Percentiles rank a stretch among this genome's conserved stretches.
These are phyloP conservation scores for Latrodectus geometricus DNA, from an alignment of 1,140 invertebrate genomes.

Conservation along the genomic window DNA sequence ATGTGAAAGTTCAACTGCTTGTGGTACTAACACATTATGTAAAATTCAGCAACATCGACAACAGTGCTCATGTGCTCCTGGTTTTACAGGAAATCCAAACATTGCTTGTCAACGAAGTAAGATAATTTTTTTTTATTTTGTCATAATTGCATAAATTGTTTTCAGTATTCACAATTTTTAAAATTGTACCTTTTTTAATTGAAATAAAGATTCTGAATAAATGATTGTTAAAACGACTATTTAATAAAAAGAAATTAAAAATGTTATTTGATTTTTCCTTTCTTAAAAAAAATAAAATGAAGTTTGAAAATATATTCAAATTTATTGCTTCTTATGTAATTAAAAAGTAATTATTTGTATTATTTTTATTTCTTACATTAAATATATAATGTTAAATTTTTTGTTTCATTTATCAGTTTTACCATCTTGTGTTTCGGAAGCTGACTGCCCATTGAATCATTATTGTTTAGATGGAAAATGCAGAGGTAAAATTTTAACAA, in stretches of 20 bases:
- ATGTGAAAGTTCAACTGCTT: slow-evolving; percentile 81
- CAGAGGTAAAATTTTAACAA: slow-evolving; percentile 46
- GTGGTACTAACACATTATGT: slow-evolving; percentile 86
- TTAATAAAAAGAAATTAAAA: too few species aligned
- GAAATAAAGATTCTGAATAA: too few species aligned
- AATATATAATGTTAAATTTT: slow-evolving; percentile 67
- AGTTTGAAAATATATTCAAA: too few species aligned
- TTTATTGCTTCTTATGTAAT: neutral
- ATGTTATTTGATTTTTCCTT: too few species aligned
- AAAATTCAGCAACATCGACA: slow-evolving; percentile 83
- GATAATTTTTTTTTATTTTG: slow-evolving; percentile 69
- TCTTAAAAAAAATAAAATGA: too few species aligned
- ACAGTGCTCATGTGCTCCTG: slow-evolving; percentile 80
- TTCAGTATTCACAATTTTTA: neutral
- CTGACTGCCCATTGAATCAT: slow-evolving; percentile 93
- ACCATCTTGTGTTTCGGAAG: slow-evolving; percentile 80
- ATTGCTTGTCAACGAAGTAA: slow-evolving; percentile 75
- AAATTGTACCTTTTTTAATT: neutral
- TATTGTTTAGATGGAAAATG: slow-evolving; percentile 71
- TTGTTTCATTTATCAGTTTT: slow-evolving; percentile 73
- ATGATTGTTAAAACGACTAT: too few species aligned
- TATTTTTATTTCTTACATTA: slow-evolving; percentile 47
- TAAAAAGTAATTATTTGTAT: slow-evolving; percentile 10
- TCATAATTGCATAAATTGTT: slow-evolving; percentile 1
- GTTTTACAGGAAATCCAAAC: slow-evolving; percentile 81